A percentile compares a stretch with the other conserved stretches of the same genome.
Evolutionary conservation across 30 jellyfish, hydroid and myxozoan genomes (phyloP).

Genomic region (Pelagia noctiluca): DNA sequence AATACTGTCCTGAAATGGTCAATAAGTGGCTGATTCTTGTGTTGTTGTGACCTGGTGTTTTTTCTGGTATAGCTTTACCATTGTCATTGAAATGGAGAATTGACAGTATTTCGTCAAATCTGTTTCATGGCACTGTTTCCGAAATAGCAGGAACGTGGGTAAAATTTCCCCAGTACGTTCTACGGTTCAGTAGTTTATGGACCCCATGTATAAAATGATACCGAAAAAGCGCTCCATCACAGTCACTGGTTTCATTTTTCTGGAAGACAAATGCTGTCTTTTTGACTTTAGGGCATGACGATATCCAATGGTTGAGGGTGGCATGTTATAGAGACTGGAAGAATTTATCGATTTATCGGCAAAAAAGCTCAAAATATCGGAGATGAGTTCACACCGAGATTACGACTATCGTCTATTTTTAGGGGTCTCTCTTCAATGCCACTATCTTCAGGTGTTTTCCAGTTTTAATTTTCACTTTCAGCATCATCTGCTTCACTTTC

Average conservation of each 20-base stretch:
- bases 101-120: no score
- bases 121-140: constrained; percentile 39
- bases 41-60: constrained; percentile 35
- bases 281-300: no score
- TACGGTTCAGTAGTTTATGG: constrained; percentile 32
- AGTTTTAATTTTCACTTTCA: no score
- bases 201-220: constrained; percentile 38
- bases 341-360: constrained; percentile 9
- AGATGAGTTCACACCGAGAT: no score
- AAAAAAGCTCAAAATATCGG: constrained; percentile 21
- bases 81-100: constrained; percentile 64
- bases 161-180: no score
- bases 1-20: constrained; percentile 67
- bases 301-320: background rate
- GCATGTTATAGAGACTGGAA: constrained; percentile 11
- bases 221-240: constrained; percentile 34
- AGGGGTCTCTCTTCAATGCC: no score
- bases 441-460: no score
- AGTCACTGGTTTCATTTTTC: no score
- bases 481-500: no score
- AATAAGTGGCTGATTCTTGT: constrained; percentile 61
- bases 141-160: no score
- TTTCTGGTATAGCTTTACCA: background rate
- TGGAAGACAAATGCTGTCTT: no score
- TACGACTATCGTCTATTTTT: no score